These are phyloP conservation scores for Mythimna vitellina DNA, from an alignment of 2,888 invertebrate species.

Conservation along the genomic window DNA sequence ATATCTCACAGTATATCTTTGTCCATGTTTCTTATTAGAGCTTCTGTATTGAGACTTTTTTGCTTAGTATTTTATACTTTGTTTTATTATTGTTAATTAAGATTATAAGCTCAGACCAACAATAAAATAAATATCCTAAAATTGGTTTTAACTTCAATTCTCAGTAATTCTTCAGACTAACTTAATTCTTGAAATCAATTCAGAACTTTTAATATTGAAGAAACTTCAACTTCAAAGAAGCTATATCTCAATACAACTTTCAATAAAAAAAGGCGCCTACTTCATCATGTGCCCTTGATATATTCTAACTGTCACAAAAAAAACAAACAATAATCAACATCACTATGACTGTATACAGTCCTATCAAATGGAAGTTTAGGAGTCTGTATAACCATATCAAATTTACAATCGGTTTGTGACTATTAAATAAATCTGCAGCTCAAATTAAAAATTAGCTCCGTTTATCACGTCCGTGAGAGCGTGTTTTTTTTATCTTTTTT, in stretches of 20 bases:
- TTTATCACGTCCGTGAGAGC: slow-evolving; percentile 79
- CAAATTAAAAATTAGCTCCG: slow-evolving; percentile 84
- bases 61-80: not conserved
- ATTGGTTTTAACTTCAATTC: slow-evolving; percentile 2
- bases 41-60: slow-evolving; percentile 4
- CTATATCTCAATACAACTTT: not conserved
- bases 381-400: slow-evolving; percentile 74
- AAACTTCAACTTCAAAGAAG: slow-evolving; percentile 1
- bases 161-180: slow-evolving; percentile 6
- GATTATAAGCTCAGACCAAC: not conserved
- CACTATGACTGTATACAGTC: slow-evolving; percentile 45
- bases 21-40: not conserved
- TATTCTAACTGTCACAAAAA: slow-evolving; percentile 52
- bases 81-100: not conserved
- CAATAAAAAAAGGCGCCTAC: not conserved
- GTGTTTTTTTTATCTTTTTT: slow-evolving; percentile 66
- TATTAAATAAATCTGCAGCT: slow-evolving; percentile 84
- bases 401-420: slow-evolving; percentile 80
- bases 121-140: not conserved
- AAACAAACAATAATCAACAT: slow-evolving; percentile 55
- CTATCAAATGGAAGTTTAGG: slow-evolving; percentile 71
- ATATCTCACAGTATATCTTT: not conserved
- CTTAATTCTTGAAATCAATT: slow-evolving; percentile 16
- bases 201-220: not conserved
- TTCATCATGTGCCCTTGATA: slow-evolving; percentile 14